Base-by-base conservation (phyloP, 2,888 invertebrate genomes). In the Volucella inflata region DNA sequence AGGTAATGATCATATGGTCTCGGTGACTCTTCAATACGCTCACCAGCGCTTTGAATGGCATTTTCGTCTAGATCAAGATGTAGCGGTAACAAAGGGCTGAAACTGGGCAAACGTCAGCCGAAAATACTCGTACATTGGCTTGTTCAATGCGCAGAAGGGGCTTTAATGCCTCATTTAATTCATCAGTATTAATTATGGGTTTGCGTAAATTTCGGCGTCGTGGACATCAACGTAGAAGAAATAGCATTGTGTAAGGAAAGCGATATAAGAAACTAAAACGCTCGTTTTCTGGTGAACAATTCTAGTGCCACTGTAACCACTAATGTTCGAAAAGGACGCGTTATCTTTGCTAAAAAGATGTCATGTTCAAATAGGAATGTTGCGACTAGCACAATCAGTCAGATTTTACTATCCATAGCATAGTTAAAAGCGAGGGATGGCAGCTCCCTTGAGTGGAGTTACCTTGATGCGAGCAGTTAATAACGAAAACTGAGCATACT, bases 81-180 rank as follows among this genome's bases (percentile, higher is more conserved):
- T 30, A 30, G 30, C 6, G 0, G 4, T 30, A 30, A 6, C 6
- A 6, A 30, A 6, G 0, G 4, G 30, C 6, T 6, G 30, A 1
- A 30, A 30, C 6, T 30, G 6, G 30, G 6, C 6, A 21, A 30
- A 30, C 6, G 30, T 57, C 38, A n/a, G 55, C 36, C 9, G n/a
- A 57, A 57, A 57, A 57, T 55, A n/a, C n/a, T n/a, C n/a, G n/a
- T n/a, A 36, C 55, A 38, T 36, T 57, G 36, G n/a, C 4, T 38
- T 57, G 36, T 38, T 57, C 38, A n/a, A 57, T 57, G 38, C 55
- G 1, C 55, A 55, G 55, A 55, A 55, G 55, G 0, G 36, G 3
- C 36, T 8, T 11, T n/a, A 30, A 36, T 11, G 36, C 55, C 9
- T 57, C 36, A 14, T 38, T 57, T 38, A 3, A 57, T 57, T 57